Evolutionary conservation across 2,113 vertebrate genomes (phyloP).

Genomic region (Urocitellus parryii): DNA sequence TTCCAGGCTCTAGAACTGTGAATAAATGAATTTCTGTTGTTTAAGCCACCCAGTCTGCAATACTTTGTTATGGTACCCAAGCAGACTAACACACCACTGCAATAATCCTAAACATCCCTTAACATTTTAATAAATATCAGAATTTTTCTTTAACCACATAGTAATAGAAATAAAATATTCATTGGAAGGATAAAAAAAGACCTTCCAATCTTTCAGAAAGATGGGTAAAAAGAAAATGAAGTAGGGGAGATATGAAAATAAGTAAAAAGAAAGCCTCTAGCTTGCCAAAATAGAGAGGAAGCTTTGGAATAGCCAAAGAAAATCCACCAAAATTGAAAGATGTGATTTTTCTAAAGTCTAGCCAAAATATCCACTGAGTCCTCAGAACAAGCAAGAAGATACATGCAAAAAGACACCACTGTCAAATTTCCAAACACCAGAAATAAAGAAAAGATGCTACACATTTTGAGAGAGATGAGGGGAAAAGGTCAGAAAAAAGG

Average conservation of each 20-base stretch:
- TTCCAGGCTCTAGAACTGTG: not conserved
- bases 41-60: not conserved
- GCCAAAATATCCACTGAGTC: not conserved
- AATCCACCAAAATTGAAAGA: slow-evolving; percentile 13
- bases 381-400: not conserved
- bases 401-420: not conserved
- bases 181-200: slow-evolving; percentile 23
- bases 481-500: not conserved
- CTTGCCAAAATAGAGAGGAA: not conserved
- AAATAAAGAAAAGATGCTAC: slow-evolving; percentile 1
- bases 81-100: not conserved
- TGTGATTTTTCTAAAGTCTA: not conserved
- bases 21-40: not conserved
- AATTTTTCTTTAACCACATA: slow-evolving; percentile 4
- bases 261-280: not conserved
- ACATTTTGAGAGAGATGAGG: not conserved
- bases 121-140: not conserved
- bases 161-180: slow-evolving; percentile 22
- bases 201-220: not conserved
- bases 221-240: not conserved
- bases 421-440: not conserved
- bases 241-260: not conserved
- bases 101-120: not conserved
- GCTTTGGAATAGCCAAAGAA: slow-evolving; percentile 2
- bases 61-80: not conserved